Evolutionary conservation across 2,113 vertebrate species (phyloP), one percentile per base, ranked within the genome.

Genomic region (Chaenogobius annularis): DNA sequence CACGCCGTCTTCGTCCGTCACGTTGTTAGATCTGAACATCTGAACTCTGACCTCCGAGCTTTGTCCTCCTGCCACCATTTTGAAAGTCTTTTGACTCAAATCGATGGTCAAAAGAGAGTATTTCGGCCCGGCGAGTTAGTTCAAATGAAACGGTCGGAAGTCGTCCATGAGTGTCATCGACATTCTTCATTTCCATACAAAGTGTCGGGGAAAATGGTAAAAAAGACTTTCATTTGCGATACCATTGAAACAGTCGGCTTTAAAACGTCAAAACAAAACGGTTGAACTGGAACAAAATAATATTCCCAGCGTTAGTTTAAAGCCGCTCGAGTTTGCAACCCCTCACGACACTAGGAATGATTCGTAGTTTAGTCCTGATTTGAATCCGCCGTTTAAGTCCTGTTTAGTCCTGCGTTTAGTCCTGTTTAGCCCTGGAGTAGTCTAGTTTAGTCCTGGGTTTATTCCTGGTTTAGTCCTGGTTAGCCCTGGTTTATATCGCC

Each of bases 21-120:
- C 58, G 8, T 5, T 31, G 4, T 31, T 35, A 11, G 58, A 10
- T 8, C 15, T 17, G 26, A 61, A 61, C 35, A 61, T 14, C 58
- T 61, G 13, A 31, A 61, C 58, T 26, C 6, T 31, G 15, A 13
- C 13, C 13, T 26, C 23, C 3, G 58, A 61, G 26, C 15, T 61
- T 35, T 58, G 20, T 58, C 23, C 58, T 15, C 58, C 26, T 35
- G 58, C 58, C 58, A 61, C 58, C 58, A 61, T 61, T 61, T 61
- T 61, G 26, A 35, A 35, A 61, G 58, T 35, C 14, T 14, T 14
- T n/a, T 54, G 3, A 35, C 3, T 1, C 14, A 59, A 59, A 20
- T 10, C 19, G 0, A 20, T 7, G 3, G 50, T 10, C 9, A 54
- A 54, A 54, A 54, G 7, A 10, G 20, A 54, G 17, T 54, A 54